A percentile compares a stretch with the other conserved stretches of the same genome.
These are phyloP conservation scores for Neomorphus geoffroyi DNA, from an alignment of 2,797 vertebrate species.

Conservation along the genomic window DNA sequence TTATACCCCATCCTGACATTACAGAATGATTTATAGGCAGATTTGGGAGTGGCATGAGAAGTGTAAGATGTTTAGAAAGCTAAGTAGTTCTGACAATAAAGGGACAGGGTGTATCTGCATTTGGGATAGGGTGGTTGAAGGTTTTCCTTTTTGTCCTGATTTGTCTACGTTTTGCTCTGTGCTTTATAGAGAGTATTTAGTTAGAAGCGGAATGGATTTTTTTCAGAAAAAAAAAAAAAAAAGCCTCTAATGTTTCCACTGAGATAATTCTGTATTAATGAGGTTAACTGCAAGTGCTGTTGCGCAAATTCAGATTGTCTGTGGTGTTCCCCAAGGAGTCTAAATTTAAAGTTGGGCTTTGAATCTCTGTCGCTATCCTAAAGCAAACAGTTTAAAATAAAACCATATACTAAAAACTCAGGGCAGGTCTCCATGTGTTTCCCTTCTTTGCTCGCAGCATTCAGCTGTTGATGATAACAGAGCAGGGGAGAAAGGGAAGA, in stretches of 20 bases:
- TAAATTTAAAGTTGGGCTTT: neutral
- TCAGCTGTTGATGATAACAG: neutral
- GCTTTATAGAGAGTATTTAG: neutral
- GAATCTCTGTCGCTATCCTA: neutral
- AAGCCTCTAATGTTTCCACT: neutral
- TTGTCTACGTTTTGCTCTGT: neutral
- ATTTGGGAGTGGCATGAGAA: neutral
- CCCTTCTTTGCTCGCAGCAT: neutral
- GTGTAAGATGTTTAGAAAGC: neutral
- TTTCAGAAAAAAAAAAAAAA: neutral
- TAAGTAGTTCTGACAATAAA: neutral
- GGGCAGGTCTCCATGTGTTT: neutral
- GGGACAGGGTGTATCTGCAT: neutral
- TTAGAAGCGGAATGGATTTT: neutral
- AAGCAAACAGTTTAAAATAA: slow-evolving; percentile 6
- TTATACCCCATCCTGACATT: neutral
- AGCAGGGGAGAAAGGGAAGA: neutral
- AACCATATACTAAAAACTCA: neutral
- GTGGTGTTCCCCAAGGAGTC: neutral
- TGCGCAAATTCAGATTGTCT: slow-evolving; percentile 20
- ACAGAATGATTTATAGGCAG: neutral
- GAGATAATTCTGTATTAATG: slow-evolving; percentile 22
- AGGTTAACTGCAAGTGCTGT: slow-evolving; percentile 22
- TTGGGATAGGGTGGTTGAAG: neutral
- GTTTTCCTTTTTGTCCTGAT: neutral